Conservation (phyloP, 2,797 vertebrate genomes). For the Typhlichthys subterraneus region DNA sequence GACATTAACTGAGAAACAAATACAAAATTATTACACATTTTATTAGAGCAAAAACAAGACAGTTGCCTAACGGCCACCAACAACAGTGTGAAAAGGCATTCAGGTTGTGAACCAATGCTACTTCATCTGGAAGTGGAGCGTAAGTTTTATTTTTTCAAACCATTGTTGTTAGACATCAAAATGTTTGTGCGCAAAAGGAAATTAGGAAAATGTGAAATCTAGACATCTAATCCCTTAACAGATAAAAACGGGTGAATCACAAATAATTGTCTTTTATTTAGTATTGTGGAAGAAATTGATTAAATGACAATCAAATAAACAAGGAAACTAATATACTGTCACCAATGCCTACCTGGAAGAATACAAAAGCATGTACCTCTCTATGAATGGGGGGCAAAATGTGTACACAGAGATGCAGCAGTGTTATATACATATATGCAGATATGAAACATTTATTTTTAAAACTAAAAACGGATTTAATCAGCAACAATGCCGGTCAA, state of each 20-base stretch:
- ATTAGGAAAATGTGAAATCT: too few relatives aligned
- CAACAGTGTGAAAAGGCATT: constrained; percentile 47
- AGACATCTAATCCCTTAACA: constrained; percentile 26
- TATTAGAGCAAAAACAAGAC: constrained; percentile 36
- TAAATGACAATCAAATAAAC: too few relatives aligned
- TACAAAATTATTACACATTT: constrained; percentile 54
- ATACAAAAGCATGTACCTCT: too few relatives aligned
- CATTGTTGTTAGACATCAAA: constrained; percentile 23
- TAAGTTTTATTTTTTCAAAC: constrained; percentile 36
- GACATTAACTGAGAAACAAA: constrained; percentile 34
- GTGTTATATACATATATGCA: constrained; percentile 22
- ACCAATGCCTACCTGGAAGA: too few relatives aligned
- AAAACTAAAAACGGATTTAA: constrained; percentile 9
- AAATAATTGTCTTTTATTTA: too few relatives aligned
- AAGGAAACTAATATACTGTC: too few relatives aligned
- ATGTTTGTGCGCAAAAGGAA: constrained; percentile 6
- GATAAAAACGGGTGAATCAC: not conserved
- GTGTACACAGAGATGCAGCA: too few relatives aligned
- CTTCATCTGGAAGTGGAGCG: constrained; percentile 47
- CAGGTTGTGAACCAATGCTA: constrained; percentile 53
- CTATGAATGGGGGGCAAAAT: too few relatives aligned
- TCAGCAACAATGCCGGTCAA: constrained; percentile 22
- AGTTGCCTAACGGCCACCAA: constrained; percentile 36
- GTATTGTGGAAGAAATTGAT: too few relatives aligned
- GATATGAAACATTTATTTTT: constrained; percentile 20